Conservation (phyloP, 2,888 invertebrate species). For the Drosophila siamana region DNA sequence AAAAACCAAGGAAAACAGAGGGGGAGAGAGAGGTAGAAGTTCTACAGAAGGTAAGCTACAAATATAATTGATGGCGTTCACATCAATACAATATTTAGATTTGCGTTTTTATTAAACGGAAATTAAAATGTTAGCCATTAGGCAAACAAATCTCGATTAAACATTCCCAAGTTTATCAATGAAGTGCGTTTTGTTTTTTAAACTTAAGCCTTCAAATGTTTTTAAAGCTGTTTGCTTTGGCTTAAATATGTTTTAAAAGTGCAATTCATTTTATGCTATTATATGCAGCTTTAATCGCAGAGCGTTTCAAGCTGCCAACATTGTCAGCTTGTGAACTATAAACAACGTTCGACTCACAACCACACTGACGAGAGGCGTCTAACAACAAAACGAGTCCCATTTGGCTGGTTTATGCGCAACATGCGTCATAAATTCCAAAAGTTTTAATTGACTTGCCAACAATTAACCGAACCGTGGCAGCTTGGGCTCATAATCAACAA, state of each 20-base stretch:
- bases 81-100: background rate
- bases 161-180: background rate
- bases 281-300: too few species aligned
- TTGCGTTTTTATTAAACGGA: background rate
- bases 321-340: constrained; percentile 7
- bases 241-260: too few species aligned
- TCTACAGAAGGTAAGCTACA: too few species aligned
- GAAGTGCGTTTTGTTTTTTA: background rate
- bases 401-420: constrained; percentile 39
- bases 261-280: too few species aligned
- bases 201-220: background rate
- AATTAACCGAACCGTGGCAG: constrained; percentile 35
- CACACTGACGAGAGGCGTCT: constrained; percentile 4
- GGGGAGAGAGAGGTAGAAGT: too few species aligned
- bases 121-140: background rate
- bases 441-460: constrained; percentile 48
- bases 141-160: background rate
- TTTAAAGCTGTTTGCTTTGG: too few species aligned
- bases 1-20: background rate
- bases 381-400: constrained; percentile 12
- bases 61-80: background rate
- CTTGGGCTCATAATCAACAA: constrained; percentile 30
- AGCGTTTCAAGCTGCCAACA: background rate
- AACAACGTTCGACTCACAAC: constrained; percentile 4
- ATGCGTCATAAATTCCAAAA: constrained; percentile 48